Evolutionary conservation across 2,888 invertebrate genomes (phyloP).

Genomic region (Leucoptera coffeella): DNA sequence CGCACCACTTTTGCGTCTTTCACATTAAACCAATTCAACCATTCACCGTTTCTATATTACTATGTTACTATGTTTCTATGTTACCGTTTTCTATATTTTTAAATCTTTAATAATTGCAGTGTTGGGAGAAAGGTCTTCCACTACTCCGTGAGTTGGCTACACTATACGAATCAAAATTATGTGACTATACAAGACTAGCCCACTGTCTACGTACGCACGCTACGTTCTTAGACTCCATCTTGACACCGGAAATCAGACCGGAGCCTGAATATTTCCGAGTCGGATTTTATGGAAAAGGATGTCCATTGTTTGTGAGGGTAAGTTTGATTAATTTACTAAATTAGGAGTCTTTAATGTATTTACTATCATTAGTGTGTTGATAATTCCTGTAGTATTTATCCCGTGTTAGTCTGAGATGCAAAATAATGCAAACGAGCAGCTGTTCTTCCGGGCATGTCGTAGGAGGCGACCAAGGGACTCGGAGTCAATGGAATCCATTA

Average conservation of each 20-base stretch:
- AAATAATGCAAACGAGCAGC: no score
- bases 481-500: no score
- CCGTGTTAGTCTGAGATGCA: no score
- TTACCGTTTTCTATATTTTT: no score
- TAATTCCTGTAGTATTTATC: no score
- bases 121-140: constrained; percentile 95
- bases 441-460: no score
- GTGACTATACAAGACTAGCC: constrained; percentile 83
- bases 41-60: no score
- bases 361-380: not conserved
- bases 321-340: constrained; percentile 14
- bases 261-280: constrained; percentile 95
- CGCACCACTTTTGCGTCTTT: no score
- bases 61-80: no score
- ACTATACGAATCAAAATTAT: constrained; percentile 79
- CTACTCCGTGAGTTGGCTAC: constrained; percentile 83
- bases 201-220: constrained; percentile 81
- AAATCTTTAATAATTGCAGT: constrained; percentile 46
- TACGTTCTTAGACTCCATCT: constrained; percentile 84
- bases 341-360: not conserved
- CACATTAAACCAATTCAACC: no score
- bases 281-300: constrained; percentile 89
- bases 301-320: constrained; percentile 92
- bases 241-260: constrained; percentile 78
- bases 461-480: no score